Percentiles rank a stretch among this genome's conserved stretches.
Evolutionary conservation across 2,797 vertebrate genomes (phyloP).

Genomic region (Platalea minor): DNA sequence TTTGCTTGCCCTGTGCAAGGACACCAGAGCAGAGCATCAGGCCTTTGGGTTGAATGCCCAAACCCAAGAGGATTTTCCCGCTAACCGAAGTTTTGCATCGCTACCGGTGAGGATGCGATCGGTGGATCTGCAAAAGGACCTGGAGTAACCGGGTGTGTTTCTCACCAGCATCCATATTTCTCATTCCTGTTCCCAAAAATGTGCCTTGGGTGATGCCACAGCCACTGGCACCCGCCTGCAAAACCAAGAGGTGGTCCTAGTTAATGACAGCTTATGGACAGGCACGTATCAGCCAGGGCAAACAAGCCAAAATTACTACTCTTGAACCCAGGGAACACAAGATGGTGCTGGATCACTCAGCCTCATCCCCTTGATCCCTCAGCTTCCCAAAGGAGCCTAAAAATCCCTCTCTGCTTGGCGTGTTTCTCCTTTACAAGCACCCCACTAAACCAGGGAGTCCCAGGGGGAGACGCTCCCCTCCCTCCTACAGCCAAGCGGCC

Average conservation of each 20-base stretch:
- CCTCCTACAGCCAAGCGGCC: not conserved
- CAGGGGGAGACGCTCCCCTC: fast-evolving
- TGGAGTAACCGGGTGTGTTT: not conserved
- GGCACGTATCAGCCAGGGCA: not conserved
- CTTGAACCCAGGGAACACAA: not conserved
- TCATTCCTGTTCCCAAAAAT: not conserved
- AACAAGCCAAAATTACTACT: not conserved
- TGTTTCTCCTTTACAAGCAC: not conserved
- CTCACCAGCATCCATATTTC: not conserved
- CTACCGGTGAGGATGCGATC: fast-evolving
- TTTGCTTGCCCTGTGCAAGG: not conserved
- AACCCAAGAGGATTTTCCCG: not conserved
- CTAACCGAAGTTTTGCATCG: not conserved
- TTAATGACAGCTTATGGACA: not conserved
- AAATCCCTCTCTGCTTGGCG: fast-evolving
- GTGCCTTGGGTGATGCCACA: not conserved
- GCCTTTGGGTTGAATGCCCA: not conserved
- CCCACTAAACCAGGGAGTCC: not conserved
- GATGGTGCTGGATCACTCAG: not conserved
- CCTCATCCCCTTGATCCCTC: not conserved
- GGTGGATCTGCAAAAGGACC: not conserved
- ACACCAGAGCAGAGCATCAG: not conserved
- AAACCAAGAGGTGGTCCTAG: not conserved
- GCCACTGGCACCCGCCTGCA: not conserved
- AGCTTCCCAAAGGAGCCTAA: not conserved